These are phyloP conservation scores for Limenitis camilla DNA, from an alignment of 2,888 invertebrate genomes.

Conservation along the genomic window DNA sequence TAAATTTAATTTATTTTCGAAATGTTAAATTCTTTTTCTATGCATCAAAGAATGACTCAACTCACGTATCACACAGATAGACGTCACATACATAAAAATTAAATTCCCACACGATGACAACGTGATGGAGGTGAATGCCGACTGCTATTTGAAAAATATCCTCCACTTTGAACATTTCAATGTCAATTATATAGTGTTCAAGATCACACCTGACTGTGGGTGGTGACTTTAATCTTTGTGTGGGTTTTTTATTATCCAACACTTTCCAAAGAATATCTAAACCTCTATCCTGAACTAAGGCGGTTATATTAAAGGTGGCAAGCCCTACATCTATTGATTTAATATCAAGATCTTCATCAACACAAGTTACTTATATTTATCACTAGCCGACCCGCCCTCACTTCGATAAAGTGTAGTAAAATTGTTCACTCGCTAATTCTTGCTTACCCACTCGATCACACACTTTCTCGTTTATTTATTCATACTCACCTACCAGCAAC, in stretches of 20 bases:
- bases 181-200: background rate
- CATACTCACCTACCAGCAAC: background rate
- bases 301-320: too few relatives aligned
- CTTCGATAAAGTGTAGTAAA: too few relatives aligned
- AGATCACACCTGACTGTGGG: background rate
- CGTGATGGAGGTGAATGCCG: constrained; percentile 2
- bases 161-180: background rate
- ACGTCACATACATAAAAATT: background rate
- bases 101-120: constrained; percentile 1
- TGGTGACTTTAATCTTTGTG: background rate
- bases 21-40: background rate
- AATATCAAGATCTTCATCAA: too few relatives aligned
- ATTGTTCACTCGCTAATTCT: too few relatives aligned
- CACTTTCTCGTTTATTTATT: too few relatives aligned
- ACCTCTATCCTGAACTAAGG: too few relatives aligned
- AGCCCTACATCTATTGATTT: too few relatives aligned
- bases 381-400: too few relatives aligned
- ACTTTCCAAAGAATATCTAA: too few relatives aligned
- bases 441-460: too few relatives aligned
- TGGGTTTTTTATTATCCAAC: background rate
- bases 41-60: background rate
- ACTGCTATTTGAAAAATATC: background rate
- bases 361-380: too few relatives aligned
- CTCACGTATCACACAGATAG: too few relatives aligned
- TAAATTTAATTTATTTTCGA: background rate